Base-by-base conservation (phyloP, 2,888 invertebrate genomes). In the Ptychoptera albimana region DNA sequence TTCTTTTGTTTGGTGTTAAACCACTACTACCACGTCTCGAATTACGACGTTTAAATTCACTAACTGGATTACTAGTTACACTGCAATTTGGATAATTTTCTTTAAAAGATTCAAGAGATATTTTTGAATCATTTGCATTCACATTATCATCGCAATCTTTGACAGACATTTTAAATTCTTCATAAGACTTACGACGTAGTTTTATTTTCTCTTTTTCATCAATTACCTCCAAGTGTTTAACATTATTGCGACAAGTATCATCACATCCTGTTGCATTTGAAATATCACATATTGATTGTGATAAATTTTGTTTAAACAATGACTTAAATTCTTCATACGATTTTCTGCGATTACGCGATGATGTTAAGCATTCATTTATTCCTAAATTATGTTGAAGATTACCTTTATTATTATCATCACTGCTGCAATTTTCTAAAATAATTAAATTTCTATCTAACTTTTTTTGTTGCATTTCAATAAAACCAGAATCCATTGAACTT, bases 241-340 rank as follows among this genome's bases (percentile, higher is more conserved):
- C 11, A 15, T 37, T 30, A 34, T n/a, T 34, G 34, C 11, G 10
- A 40, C 32, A 7, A 31, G 31, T 40, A 32, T 40, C 40, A 34
- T 40, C 40, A 13, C 15, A 32, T 34, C 11, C 11, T 34, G 34
- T 34, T 34, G 9, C 11, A 34, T 10, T n/a, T 32, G 31, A n/a
- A 10, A 15, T 16, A 4, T 30, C 40, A 15, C 31, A 31, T 15
- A 40, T 3, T 6, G 40, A 40, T 34, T 30, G 32, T 32, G 32
- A 31, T 15, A 12, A 13, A 42, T 42, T 46, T 34, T 36, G 14
- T 38, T 44, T 50, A 52, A 65, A 65, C 50, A 63, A 57, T 15
- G 63, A 63, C 51, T 66, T 66, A 48, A 66, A 66, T 52, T 66
- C 66, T 48, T 66, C 66, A 48, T 66, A 66, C 30, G 66, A 66